phyloP scores from a whole-genome alignment of 2,888 invertebrate genomes.

The Coenonympha glycerion region DNA sequence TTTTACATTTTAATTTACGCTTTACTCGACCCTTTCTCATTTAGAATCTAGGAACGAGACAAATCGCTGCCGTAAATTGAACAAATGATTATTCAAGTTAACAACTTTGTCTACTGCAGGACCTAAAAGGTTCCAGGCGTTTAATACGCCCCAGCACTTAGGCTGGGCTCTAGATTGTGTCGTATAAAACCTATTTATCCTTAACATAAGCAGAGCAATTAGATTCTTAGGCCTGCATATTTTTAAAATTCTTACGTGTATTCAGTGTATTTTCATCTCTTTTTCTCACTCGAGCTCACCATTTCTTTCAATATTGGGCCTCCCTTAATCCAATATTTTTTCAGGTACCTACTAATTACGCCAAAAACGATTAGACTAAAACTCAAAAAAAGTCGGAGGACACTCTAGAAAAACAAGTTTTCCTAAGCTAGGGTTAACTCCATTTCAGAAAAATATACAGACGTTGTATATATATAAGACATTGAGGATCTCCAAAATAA shows the following conservation, averaged over 20 bases:
- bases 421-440: too few relatives aligned
- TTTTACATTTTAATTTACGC: not conserved
- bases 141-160: conserved; percentile 23
- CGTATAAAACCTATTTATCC: conserved; percentile 16
- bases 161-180: conserved; percentile 17
- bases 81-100: conserved; percentile 18
- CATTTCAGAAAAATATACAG: too few relatives aligned
- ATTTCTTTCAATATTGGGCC: too few relatives aligned
- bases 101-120: conserved; percentile 18
- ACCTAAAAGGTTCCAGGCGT: conserved; percentile 22
- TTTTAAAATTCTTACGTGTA: not conserved
- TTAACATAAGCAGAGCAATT: not conserved
- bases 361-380: too few relatives aligned
- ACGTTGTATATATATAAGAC: too few relatives aligned
- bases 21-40: not conserved
- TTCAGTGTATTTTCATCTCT: too few relatives aligned
- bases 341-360: too few relatives aligned
- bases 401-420: too few relatives aligned
- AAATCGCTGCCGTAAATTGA: conserved; percentile 10
- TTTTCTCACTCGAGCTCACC: too few relatives aligned
- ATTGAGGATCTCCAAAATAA: too few relatives aligned
- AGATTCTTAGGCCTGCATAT: not conserved
- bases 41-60: not conserved
- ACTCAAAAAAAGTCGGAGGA: too few relatives aligned
- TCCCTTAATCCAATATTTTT: too few relatives aligned